phyloP scores from a whole-genome alignment of 1,140 invertebrate genomes.

The Leucophenga varia region DNA sequence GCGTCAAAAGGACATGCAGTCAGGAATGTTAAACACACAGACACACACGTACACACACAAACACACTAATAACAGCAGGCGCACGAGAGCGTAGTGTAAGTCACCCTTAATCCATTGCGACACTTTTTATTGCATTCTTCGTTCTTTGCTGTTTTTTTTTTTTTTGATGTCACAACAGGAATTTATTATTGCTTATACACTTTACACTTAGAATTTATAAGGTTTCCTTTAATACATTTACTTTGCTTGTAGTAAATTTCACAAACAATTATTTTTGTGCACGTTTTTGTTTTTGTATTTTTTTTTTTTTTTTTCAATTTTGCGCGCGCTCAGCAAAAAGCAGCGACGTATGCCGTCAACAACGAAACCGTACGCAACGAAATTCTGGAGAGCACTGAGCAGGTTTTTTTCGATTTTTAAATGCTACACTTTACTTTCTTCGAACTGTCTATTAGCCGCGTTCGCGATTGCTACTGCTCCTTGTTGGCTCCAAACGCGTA shows the following conservation, averaged over 20 bases:
- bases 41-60: too few relatives aligned
- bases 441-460: too few relatives aligned
- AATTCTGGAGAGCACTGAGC: constrained; percentile 36
- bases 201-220: constrained; percentile 37
- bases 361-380: constrained; percentile 21
- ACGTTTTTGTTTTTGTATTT: constrained; percentile 1
- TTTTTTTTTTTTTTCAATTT: constrained; percentile 17
- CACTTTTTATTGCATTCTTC: constrained; percentile 31
- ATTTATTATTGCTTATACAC: constrained; percentile 49
- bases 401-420: too few relatives aligned
- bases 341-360: too few relatives aligned
- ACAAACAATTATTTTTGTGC: constrained; percentile 10
- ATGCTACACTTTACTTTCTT: too few relatives aligned
- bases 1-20: too few relatives aligned
- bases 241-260: not conserved
- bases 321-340: constrained; percentile 15
- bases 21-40: too few relatives aligned
- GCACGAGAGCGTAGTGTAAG: too few relatives aligned
- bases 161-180: constrained; percentile 35
- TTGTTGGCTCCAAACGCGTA: too few relatives aligned
- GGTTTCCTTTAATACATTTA: constrained; percentile 31
- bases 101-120: not conserved
- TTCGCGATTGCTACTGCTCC: too few relatives aligned
- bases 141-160: constrained; percentile 15
- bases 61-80: too few relatives aligned